These are phyloP conservation scores for Taenioides sp. DNA, from an alignment of 2,797 vertebrate genomes.

Conservation along the genomic window DNA sequence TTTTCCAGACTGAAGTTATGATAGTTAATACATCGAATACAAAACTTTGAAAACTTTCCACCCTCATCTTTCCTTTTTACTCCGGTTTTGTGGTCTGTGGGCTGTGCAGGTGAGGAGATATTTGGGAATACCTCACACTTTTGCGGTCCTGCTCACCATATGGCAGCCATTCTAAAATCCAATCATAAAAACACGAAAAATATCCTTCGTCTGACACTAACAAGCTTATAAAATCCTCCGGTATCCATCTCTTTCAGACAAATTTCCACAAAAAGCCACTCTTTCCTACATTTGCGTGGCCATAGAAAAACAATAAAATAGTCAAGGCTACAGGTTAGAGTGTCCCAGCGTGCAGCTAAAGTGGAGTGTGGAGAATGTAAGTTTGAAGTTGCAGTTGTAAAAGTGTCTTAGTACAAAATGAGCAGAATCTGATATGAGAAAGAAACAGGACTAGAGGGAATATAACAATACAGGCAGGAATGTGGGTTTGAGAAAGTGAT, in stretches of 20 bases:
- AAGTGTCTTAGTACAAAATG: conserved; percentile 33
- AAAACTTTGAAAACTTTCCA: not conserved
- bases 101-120: conserved; percentile 50
- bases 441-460: conserved; percentile 10
- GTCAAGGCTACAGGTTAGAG: conserved; percentile 41
- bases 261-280: conserved; percentile 30
- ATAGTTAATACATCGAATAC: not conserved
- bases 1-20: not conserved
- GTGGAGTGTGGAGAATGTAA: conserved; percentile 24
- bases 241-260: conserved; percentile 24
- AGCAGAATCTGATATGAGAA: conserved; percentile 23
- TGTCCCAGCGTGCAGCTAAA: conserved; percentile 38
- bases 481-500: conserved; percentile 15
- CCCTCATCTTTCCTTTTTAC: conserved; percentile 24
- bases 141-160: conserved; percentile 59
- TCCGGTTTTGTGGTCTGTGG: conserved; percentile 46
- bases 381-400: conserved; percentile 38
- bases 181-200: conserved; percentile 42
- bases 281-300: conserved; percentile 38
- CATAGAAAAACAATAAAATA: conserved; percentile 16
- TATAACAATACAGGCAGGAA: conserved; percentile 11
- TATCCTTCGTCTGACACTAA: conserved; percentile 57
- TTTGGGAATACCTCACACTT: conserved; percentile 48
- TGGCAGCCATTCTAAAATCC: conserved; percentile 55
- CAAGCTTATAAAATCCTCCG: conserved; percentile 50